Evolutionary conservation across 2,797 vertebrate species (phyloP), one percentile per base, ranked within the genome.

Genomic region (Mallotus villosus): DNA sequence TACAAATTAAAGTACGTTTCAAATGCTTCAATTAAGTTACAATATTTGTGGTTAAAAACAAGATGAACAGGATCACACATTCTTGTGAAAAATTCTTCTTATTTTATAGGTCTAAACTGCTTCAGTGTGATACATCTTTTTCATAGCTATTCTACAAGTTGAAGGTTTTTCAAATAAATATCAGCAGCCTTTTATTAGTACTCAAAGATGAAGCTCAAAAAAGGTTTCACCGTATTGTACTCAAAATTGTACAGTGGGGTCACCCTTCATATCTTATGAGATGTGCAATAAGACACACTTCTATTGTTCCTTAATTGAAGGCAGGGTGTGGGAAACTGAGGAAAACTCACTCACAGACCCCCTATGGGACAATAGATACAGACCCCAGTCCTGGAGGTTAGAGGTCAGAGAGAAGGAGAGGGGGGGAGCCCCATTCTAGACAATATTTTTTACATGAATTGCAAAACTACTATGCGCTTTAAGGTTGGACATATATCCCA

Each of bases 281-380:
- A 85, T 85, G 86, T 85, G 75, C 85, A 89, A 87, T 79, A 81
- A 88, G 87, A 91, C 91, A 92, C 91, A 89, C 90, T 90, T 90
- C 88, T 86, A 84, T 92, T 92, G 90, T 92, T 84, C 77, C 66
- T 63, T 61, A 34, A 69, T 70, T 71, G 74, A 55, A 49, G 22
- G 63, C 51, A 34, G 83, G 88, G 82, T 90, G 90, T 91, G 89
- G 89, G 89, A 91, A 91, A 85, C 83, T 62, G 79, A 76, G 69
- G 82, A 80, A 82, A 80, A 68, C 77, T 72, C 83, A 87, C 82
- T 91, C 90, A 90, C 90, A 89, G 81, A 84, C 74, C 71, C 80
- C 70, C 77, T 22, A 34, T 4, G 76, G 82, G 80, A 89, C 82
- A 88, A 87, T 72, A 70, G 76, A 78, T 55, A 16, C 75, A 27